Base-by-base conservation (phyloP, 2,797 vertebrate genomes). In the Halcyon smyrnensis region DNA sequence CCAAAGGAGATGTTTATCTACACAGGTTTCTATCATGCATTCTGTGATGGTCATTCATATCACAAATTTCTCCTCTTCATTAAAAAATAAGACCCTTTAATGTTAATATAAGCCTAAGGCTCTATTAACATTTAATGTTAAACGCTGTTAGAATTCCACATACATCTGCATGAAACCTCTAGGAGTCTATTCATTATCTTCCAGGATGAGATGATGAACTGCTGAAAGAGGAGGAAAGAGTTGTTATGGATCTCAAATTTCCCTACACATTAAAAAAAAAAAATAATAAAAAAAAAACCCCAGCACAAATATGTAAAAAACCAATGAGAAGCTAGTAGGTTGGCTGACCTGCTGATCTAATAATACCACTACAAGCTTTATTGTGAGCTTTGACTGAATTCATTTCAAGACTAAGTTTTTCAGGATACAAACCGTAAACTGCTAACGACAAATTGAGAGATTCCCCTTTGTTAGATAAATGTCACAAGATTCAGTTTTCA, bases 391-490 rank as follows among this genome's bases (percentile, higher is more conserved):
- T 3, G 2, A 19, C 34, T 11, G 71, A 68, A 46, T 4, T 53
- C 18, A 54, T 67, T 73, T 79, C 57, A 67, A 57, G 56, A 74
- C 17, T 60, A 65, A 87, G 21, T 43, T 59, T 69, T 89, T 14
- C 48, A 63, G 34, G 27, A 56, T 75, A 64, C 6, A 50, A 74
- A 53, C 27, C 19, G 36, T 68, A 75, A 83, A 91, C 81, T 95
- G 79, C 57, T 96, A 94, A 92, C 85, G 95, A 88, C 74, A 92
- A 96, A 94, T 76, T 93, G 79, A 93, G 92, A 97, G 64, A 95
- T 88, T 97, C 94, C 71, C 54, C 85, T 96, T 89, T 93, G 53
- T 87, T 97, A 94, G 96, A 97, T 96, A 92, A 91, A 82, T 28
- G 78, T 92, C 89, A 93, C 81, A 73, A 65, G 85, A 94, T 80